These are phyloP conservation scores for Porites cylindrica DNA, from an alignment of 92 coral and sea anemone genomes.

Conservation along the genomic window DNA sequence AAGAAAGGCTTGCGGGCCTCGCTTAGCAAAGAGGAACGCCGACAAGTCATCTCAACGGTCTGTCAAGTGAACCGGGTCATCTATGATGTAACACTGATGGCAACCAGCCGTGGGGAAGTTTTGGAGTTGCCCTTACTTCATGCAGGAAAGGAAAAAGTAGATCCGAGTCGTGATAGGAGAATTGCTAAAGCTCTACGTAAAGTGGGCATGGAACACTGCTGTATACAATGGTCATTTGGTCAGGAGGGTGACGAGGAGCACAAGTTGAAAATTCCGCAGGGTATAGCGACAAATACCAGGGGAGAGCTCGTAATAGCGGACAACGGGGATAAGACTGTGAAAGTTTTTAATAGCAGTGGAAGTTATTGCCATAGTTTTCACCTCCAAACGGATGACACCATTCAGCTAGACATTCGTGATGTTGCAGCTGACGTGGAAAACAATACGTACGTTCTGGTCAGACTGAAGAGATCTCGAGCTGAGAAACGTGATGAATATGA, in stretches of 20 bases:
- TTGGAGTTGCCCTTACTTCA: background rate
- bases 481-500: background rate
- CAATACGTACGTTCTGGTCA: slow-evolving; percentile 27
- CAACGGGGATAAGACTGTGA: slow-evolving; percentile 8
- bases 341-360: slow-evolving; percentile 50
- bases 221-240: slow-evolving; percentile 26
- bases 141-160: slow-evolving; percentile 1
- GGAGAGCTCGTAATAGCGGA: slow-evolving; percentile 11
- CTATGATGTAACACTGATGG: slow-evolving; percentile 29
- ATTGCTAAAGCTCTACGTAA: background rate
- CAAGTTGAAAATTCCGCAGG: background rate
- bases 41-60: slow-evolving; percentile 18
- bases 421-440: slow-evolving; percentile 24
- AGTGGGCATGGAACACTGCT: background rate
- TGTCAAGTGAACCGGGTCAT: slow-evolving; percentile 41
- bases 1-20: background rate
- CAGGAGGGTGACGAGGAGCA: slow-evolving; percentile 14
- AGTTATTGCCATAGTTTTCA: slow-evolving; percentile 26
- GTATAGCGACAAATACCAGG: slow-evolving; percentile 13
- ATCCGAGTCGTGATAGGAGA: slow-evolving; percentile 8
- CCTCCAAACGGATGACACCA: background rate
- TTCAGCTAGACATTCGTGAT: background rate
- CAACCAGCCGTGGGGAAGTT: background rate
- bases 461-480: background rate
- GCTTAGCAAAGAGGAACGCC: slow-evolving; percentile 17